Evolutionary conservation across 2,888 invertebrate genomes (phyloP).

Genomic region (Spicauda simplicius): DNA sequence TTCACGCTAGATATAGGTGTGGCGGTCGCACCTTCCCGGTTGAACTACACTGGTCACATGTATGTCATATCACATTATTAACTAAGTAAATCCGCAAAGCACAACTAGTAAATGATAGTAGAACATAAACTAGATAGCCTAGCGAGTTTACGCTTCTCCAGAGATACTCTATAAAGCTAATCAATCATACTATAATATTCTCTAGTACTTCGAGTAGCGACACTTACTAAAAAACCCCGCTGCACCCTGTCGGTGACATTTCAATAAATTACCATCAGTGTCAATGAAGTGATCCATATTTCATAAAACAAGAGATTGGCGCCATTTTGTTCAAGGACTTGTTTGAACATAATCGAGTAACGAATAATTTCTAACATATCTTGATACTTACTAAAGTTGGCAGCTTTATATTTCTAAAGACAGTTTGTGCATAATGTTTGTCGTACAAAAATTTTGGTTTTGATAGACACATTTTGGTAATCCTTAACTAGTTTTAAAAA

Average conservation of each 20-base stretch:
- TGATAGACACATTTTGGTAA: no score
- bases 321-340: constrained; percentile 41
- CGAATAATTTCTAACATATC: no score
- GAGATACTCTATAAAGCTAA: constrained; percentile 18
- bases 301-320: constrained; percentile 75
- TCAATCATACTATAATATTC: constrained; percentile 31
- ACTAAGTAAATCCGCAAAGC: no score
- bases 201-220: constrained; percentile 29
- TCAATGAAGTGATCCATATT: constrained; percentile 70
- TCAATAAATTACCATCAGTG: constrained; percentile 74
- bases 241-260: constrained; percentile 60
- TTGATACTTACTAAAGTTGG: no score
- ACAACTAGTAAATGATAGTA: background rate
- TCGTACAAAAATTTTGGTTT: no score
- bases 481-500: no score
- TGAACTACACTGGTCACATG: no score
- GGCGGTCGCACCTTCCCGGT: no score
- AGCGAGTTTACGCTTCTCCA: background rate
- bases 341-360: background rate
- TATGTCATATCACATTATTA: no score
- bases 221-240: constrained; percentile 43
- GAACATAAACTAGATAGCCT: background rate
- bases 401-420: no score
- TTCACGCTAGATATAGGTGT: no score
- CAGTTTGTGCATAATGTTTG: no score